Base-by-base conservation (phyloP, 2,888 invertebrate species). In the Yponomeuta evonymella region DNA sequence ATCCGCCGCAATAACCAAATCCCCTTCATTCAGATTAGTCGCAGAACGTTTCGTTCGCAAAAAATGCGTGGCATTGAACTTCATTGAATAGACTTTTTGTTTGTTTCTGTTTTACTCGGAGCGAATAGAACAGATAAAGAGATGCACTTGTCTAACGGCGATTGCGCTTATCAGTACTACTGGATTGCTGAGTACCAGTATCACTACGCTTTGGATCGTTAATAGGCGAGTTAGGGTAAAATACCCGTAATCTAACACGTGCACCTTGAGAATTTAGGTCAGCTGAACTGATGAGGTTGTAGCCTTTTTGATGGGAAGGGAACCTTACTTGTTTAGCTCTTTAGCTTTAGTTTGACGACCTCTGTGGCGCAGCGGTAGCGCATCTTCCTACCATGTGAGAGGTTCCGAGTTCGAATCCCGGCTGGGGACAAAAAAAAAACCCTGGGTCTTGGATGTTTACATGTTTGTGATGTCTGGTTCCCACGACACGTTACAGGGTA, bases 131-230 rank as follows among this genome's bases (percentile, higher is more conserved):
- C 15, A 58, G 51, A 58, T 58, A 64, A 64, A 65, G 9, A 29
- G 65, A 29, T 65, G 65, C 65, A 65, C 65, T 65, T 65, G 65
- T 65, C 65, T 65, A 65, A 65, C 30, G 65, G 65, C 8, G 65
- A 65, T 65, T 65, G 33, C 33, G 30, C 11, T 65, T 65, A 65
- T 65, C 65, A 43, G 43, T 43, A 43, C 43, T 6, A 30, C 29
- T 33, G 33, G 3, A 29, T 33, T 3, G 74, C 23, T 23, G 23
- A 23, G 23, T 23, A 23, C 23, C 75, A 75, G 73, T 71, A 70
- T 30, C 36, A 67, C 8, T n/a, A n/a, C 30, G 43, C 67, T 58
- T 58, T 58, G 51, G 51, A 15, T 15, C 51, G 51, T 58, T 58
- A 58, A 58, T 58, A 58, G 51, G 12, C 51, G 15, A 58, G 51